These are phyloP conservation scores for Mythimna impura DNA, from an alignment of 2,888 invertebrate species.

Conservation along the genomic window DNA sequence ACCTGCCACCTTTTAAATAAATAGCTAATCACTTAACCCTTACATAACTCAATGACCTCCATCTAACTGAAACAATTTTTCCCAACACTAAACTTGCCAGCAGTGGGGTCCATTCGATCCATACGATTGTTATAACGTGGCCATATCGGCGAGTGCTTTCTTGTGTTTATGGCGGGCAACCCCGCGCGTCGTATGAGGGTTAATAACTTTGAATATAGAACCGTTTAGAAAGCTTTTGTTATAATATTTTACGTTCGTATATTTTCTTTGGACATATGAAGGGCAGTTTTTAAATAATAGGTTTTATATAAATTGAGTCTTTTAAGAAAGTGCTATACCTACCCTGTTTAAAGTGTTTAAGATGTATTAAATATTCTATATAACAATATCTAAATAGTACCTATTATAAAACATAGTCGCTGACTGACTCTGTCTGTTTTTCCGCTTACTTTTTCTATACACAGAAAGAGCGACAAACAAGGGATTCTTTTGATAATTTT, in stretches of 20 bases:
- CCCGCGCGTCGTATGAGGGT: constrained; percentile 39
- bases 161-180: constrained; percentile 64
- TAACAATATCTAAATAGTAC: too few relatives aligned
- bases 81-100: constrained; percentile 32
- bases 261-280: constrained; percentile 18
- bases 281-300: constrained; percentile 10
- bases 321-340: not conserved
- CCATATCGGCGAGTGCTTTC: constrained; percentile 68
- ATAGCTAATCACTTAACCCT: constrained; percentile 53
- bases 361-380: too few relatives aligned
- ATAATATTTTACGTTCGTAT: constrained; percentile 38
- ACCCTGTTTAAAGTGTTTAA: too few relatives aligned
- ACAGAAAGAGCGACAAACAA: too few relatives aligned
- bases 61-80: constrained; percentile 45
- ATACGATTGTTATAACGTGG: constrained; percentile 47
- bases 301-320: not conserved
- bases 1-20: constrained; percentile 28
- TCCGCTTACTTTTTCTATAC: too few relatives aligned
- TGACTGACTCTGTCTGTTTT: too few relatives aligned
- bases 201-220: constrained; percentile 62
- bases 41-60: constrained; percentile 16
- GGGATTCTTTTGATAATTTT: too few relatives aligned
- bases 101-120: constrained; percentile 29
- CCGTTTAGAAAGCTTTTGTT: constrained; percentile 55
- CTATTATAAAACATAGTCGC: too few relatives aligned